phyloP scores from a whole-genome alignment of 1,140 invertebrate species.

The Octopus bimaculoides region DNA sequence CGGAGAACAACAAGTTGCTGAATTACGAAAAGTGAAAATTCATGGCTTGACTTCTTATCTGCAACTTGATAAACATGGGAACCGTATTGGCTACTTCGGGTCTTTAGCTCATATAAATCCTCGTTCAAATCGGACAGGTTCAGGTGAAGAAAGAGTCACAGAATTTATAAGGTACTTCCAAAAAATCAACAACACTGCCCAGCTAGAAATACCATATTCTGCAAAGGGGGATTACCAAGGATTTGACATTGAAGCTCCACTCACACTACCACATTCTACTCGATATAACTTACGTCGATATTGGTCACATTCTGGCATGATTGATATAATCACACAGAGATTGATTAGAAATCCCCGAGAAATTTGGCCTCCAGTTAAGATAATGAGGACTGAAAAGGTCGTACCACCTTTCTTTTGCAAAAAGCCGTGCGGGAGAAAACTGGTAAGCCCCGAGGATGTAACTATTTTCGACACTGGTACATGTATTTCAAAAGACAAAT shows the following conservation, averaged over 20 bases:
- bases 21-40: background rate
- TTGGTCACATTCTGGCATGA: conserved; percentile 11
- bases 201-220: background rate
- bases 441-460: conserved; percentile 19
- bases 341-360: conserved; percentile 16
- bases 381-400: conserved; percentile 15
- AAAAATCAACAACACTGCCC: background rate
- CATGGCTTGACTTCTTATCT: background rate
- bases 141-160: background rate
- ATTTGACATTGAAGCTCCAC: background rate
- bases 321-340: conserved; percentile 16
- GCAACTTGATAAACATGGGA: background rate
- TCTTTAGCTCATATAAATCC: background rate
- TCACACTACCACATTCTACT: background rate
- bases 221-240: background rate
- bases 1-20: background rate
- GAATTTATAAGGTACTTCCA: background rate
- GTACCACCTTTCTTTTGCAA: conserved; percentile 28
- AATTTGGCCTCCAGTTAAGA: background rate
- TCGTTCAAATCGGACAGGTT: background rate
- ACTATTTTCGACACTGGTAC: conserved; percentile 27
- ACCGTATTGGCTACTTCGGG: background rate
- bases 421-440: conserved; percentile 24
- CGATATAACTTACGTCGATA: background rate
- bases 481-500: conserved; percentile 20